Evolutionary conservation across 2,797 vertebrate genomes (phyloP).

Genomic region (Melanotaenia parkinsoni): DNA sequence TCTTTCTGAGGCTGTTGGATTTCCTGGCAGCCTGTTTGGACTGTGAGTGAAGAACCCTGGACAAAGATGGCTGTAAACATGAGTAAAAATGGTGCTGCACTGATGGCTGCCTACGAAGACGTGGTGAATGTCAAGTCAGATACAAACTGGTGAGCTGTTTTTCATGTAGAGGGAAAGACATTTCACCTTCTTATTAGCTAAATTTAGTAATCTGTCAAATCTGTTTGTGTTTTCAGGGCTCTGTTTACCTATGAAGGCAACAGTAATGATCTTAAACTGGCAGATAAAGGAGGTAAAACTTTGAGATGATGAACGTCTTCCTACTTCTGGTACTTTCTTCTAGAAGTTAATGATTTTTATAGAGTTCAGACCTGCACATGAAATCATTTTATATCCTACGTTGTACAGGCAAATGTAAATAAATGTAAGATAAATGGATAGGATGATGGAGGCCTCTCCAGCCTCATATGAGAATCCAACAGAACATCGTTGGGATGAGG

Average conservation of each 20-base stretch:
- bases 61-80: conserved; percentile 87
- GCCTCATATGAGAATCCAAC: too few species aligned
- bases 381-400: too few species aligned
- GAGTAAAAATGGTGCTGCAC: conserved; percentile 87
- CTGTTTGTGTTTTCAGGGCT: conserved; percentile 79
- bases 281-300: conserved; percentile 88
- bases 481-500: too few species aligned
- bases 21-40: not conserved
- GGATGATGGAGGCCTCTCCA: too few species aligned
- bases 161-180: not conserved
- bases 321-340: not conserved
- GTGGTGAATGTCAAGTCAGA: conserved; percentile 83
- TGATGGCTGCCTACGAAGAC: conserved; percentile 86
- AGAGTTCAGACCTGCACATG: not conserved
- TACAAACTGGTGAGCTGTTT: conserved; percentile 86
- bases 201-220: not conserved
- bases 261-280: conserved; percentile 89
- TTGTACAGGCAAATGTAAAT: too few species aligned
- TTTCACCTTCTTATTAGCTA: not conserved
- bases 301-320: not conserved
- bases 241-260: conserved; percentile 94
- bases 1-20: not conserved
- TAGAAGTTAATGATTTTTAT: not conserved
- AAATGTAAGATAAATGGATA: too few species aligned
- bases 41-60: conserved; percentile 19